These are phyloP conservation scores for Lymantria dispar DNA, from an alignment of 2,888 invertebrate species.

Conservation along the genomic window DNA sequence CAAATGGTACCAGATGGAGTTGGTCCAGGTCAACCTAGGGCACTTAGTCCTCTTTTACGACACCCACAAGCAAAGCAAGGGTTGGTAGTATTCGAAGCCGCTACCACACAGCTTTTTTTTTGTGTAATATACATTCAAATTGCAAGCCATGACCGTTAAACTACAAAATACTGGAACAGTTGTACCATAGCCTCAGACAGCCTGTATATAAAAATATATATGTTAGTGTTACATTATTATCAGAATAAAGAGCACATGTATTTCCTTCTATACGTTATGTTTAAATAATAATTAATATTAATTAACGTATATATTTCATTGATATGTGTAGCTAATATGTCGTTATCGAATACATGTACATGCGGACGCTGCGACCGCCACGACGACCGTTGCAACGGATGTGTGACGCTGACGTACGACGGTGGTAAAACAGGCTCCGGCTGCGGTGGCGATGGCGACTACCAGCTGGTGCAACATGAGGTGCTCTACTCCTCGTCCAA, in stretches of 20 bases:
- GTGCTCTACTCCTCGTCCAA: conserved; percentile 98
- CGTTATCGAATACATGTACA: conserved; percentile 52
- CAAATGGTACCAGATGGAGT: too few species aligned
- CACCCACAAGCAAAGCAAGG: too few species aligned
- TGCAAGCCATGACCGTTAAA: too few species aligned
- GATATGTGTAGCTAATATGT: conserved; percentile 41
- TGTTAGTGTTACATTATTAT: too few species aligned
- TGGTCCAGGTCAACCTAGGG: too few species aligned
- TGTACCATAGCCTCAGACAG: too few species aligned
- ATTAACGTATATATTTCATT: conserved; percentile 11
- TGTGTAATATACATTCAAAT: too few species aligned
- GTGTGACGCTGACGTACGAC: conserved; percentile 11
- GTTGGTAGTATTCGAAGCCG: too few species aligned
- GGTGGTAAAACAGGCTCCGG: conserved; percentile 84
- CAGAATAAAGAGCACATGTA: not conserved
- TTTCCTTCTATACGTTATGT: not conserved
- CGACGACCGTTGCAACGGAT: conserved; percentile 7
- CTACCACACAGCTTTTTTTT: too few species aligned
- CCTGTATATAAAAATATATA: too few species aligned
- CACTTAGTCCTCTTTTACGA: too few species aligned
- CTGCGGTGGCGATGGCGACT: conserved; percentile 97
- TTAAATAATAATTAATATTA: conserved; percentile 5
- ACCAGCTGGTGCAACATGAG: conserved; percentile 99
- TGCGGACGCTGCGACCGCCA: conserved; percentile 42
- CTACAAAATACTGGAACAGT: too few species aligned